Evolutionary conservation across 1,140 invertebrate genomes (phyloP).

Genomic region (Varroa destructor): DNA sequence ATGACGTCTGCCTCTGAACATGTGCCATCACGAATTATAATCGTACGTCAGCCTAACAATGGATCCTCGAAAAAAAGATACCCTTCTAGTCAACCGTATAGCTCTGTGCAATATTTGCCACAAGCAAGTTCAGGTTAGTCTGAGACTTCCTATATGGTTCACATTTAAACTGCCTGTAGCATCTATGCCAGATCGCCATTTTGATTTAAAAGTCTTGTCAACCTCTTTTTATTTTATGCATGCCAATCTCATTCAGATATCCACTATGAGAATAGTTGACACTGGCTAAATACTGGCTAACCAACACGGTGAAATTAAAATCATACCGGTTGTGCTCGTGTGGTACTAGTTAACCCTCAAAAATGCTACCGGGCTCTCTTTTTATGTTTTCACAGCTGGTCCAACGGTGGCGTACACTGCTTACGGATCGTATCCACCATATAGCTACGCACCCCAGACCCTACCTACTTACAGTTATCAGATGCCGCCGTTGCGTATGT

Average conservation of each 20-base stretch:
- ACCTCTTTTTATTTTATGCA: no score
- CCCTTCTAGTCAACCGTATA: background rate
- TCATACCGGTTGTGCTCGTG: no score
- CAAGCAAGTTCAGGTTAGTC: constrained; percentile 14
- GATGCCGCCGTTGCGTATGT: background rate
- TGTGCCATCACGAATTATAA: constrained; percentile 8
- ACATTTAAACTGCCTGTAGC: background rate
- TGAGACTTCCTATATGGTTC: background rate
- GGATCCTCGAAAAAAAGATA: background rate
- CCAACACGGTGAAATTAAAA: no score
- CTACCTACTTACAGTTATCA: constrained; percentile 6
- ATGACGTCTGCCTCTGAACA: no score
- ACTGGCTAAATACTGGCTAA: no score
- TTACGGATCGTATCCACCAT: background rate
- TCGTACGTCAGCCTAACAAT: constrained; percentile 2
- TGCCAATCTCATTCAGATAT: no score
- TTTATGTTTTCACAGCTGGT: background rate
- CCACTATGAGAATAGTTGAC: no score
- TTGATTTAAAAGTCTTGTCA: no score
- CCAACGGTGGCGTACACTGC: background rate
- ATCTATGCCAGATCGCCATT: background rate
- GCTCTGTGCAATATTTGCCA: constrained; percentile 1
- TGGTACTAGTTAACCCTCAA: no score
- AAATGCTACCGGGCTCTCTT: no score
- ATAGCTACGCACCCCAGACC: background rate